Percentiles rank a stretch among this genome's conserved stretches.
phyloP scores from a whole-genome alignment of 2,888 invertebrate species.

The Agapostemon virescens region DNA sequence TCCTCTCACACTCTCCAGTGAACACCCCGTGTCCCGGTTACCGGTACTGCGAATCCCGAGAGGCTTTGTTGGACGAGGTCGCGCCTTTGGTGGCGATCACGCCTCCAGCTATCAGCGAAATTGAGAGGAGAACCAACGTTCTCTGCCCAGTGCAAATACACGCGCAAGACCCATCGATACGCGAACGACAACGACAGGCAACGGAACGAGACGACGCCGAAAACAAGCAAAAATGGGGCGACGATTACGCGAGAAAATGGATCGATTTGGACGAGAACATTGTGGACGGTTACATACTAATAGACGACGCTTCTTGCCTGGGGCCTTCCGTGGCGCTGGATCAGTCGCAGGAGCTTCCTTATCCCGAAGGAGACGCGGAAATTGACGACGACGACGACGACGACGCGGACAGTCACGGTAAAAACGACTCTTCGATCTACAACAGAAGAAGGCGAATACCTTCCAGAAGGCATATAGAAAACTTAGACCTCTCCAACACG shows the following conservation, averaged over 20 bases:
- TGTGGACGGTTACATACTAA: conserved; percentile 63
- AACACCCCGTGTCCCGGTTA: conserved; percentile 73
- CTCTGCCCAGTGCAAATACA: conserved; percentile 70
- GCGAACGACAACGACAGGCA: conserved; percentile 47
- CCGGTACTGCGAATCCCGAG: conserved; percentile 61
- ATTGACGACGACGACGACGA: conserved; percentile 59
- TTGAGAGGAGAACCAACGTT: conserved; percentile 58
- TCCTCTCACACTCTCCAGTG: conserved; percentile 72
- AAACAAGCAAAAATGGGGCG: conserved; percentile 11
- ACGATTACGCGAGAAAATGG: conserved; percentile 51
- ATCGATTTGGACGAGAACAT: conserved; percentile 64
- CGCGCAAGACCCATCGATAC: conserved; percentile 52
- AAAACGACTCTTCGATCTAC: conserved; percentile 61
- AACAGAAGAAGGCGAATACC: conserved; percentile 41
- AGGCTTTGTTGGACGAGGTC: conserved; percentile 68
- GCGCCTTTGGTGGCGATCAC: conserved; percentile 57
- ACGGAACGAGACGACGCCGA: background rate
- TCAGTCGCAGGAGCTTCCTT: conserved; percentile 44
- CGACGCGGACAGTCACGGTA: conserved; percentile 68
- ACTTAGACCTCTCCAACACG: conserved; percentile 56
- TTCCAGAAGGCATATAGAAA: conserved; percentile 23
- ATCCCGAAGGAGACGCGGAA: conserved; percentile 44
- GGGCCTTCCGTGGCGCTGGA: conserved; percentile 35
- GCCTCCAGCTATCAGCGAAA: conserved; percentile 46
- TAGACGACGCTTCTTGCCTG: conserved; percentile 58